Conservation (phyloP, 1,140 invertebrate genomes). For the Zeugodacus cucurbitae region DNA sequence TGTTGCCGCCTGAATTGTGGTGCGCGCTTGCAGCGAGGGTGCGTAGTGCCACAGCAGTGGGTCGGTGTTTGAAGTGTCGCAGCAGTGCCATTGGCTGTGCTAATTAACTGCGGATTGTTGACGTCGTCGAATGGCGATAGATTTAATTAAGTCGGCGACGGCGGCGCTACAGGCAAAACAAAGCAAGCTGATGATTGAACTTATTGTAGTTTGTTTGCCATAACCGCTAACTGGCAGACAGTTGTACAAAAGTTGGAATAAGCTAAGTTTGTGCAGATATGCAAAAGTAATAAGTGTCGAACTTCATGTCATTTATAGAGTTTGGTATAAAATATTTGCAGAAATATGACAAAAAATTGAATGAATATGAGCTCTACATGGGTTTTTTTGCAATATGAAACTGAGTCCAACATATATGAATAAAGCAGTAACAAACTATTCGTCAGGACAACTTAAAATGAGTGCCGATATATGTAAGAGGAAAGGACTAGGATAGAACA, state of each 20-base stretch:
- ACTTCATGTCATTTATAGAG: not conserved
- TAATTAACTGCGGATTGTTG: slow-evolving; percentile 10
- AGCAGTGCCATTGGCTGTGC: not conserved
- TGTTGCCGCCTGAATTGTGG: not conserved
- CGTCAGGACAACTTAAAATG: too few relatives aligned
- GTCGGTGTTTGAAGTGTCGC: too few relatives aligned
- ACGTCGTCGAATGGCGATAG: slow-evolving; percentile 19
- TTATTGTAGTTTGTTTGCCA: not conserved
- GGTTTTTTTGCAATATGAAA: too few relatives aligned
- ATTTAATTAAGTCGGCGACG: not conserved
- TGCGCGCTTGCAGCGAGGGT: not conserved
- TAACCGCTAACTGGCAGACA: not conserved
- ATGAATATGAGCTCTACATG: too few relatives aligned
- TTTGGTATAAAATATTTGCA: not conserved
- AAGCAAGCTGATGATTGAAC: not conserved
- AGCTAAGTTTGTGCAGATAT: not conserved
- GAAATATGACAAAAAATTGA: not conserved
- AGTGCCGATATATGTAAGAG: too few relatives aligned
- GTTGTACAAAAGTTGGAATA: not conserved
- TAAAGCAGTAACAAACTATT: too few relatives aligned
- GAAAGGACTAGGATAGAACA: too few relatives aligned
- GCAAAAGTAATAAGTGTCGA: not conserved
- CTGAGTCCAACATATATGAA: too few relatives aligned
- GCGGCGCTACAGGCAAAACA: not conserved
- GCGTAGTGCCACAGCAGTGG: not conserved